phyloP scores from a whole-genome alignment of 2,797 vertebrate species.

The Choloepus didactylus region DNA sequence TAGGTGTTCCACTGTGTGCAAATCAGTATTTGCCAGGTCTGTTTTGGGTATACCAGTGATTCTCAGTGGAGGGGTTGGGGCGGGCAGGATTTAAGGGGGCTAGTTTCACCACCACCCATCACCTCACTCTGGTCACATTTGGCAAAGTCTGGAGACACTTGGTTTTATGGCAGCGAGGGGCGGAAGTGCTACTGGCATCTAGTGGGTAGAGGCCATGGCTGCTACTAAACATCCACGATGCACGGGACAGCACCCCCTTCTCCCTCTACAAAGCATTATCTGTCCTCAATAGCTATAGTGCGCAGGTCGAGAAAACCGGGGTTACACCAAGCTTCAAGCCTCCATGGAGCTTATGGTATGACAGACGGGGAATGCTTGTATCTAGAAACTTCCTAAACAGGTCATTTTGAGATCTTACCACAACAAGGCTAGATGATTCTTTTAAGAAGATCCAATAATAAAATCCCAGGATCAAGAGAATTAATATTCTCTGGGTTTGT shows the following conservation, averaged over 20 bases:
- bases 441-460: neutral
- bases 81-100: too few relatives aligned
- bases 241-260: neutral
- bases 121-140: neutral
- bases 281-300: neutral
- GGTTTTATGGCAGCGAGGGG: neutral
- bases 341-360: accelerated
- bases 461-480: neutral
- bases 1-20: accelerated
- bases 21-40: too few relatives aligned
- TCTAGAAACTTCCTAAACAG: neutral
- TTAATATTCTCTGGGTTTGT: accelerated
- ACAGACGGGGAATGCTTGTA: neutral
- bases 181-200: neutral
- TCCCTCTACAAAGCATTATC: neutral
- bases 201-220: too few relatives aligned
- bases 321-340: neutral
- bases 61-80: neutral
- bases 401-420: neutral
- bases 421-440: neutral
- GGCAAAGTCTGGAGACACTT: neutral
- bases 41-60: neutral
- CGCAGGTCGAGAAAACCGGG: neutral
- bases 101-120: too few relatives aligned
- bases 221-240: accelerated